Base-by-base conservation (phyloP, 2,797 vertebrate genomes). In the Mormyrops attenuatus region DNA sequence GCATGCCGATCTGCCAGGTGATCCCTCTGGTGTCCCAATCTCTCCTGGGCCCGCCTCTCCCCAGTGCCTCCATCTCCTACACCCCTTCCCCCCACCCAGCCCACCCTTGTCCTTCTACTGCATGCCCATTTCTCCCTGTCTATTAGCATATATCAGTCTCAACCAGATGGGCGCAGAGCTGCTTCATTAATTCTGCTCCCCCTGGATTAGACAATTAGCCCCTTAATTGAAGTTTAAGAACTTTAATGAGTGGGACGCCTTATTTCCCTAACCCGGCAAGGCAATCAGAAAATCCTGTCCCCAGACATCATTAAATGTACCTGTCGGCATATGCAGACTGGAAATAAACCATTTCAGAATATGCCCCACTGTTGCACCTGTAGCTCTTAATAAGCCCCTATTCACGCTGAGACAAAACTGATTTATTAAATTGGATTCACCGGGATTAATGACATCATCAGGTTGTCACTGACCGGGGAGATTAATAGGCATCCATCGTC, bases 151-250 rank as follows among this genome's bases (percentile, higher is more conserved):
- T 91, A 77, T 53, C 89, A 92, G 92, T 93, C 92, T 89, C 88
- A 89, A 89, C 88, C 93, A 95, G 92, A 94, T 94, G 94, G 92
- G 91, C 85, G 55, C 80, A 66, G 90, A 93, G 92, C 88, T 82
- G 92, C 91, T 92, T 92, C 93, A 94, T 94, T 94, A 93, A 92
- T 94, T 93, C 89, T 91, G 57, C 91, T 92, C 92, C 90, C 52
- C 90, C 87, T 91, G 91, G 89, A 93, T 92, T 92, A 90, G 92
- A 93, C 93, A 93, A 94, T 95, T 93, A 94, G 88, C 85, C 90
- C n/a, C 90, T 89, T 94, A 92, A 95, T 93, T 93, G 90, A 89
- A 92, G 88, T 93, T 93, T 93, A 93, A 94, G 91, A 89, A 93
- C 90, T 92, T 92, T 90, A 92, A 94, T 93, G 90, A 91, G 85